Base-by-base conservation (phyloP, 2,797 vertebrate species). In the Rousettus madagascariensis region DNA sequence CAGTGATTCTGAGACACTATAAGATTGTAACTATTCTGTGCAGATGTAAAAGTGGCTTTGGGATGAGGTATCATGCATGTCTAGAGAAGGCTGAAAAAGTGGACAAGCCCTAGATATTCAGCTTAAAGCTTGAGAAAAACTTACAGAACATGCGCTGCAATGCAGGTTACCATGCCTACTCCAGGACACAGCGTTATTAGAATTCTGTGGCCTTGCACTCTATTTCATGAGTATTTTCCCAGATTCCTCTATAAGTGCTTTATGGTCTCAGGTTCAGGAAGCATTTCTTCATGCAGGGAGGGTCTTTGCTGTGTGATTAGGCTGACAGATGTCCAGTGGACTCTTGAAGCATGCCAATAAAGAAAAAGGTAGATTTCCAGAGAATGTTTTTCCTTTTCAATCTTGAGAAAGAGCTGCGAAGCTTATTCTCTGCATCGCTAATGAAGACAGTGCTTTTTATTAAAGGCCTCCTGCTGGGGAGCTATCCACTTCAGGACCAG, bases 401-500 rank as follows among this genome's bases (percentile, higher is more conserved):
- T 83, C 91, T 71, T 16, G 20, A 85, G 87, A 86, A 78, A 79
- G 74, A 93, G 82, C 63, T 16, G 51, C 0, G 4, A 61, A 83
- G 80, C 41, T 87, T 78, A 74, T 78, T 87, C 57, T 59, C 36
- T 69, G 96, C 63, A 90, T 96, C 1, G 0, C 77, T 97, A 94
- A 94, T 95, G 87, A 97, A 96, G 84, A 43, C 85, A 93, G 86
- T 24, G 26, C 86, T 95, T 96, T 92, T 75, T 69, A 78, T 63
- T 43, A 82, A 96, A 95, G 87, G 46, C 2, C 51, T 41, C 95
- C 94, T 84, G 87, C 85, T 90, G 93, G 0, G 30, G 30, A 82
- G 46, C 84, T 88, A 94, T 90, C 97, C 90, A 78, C 49, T 16
- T 57, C 82, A 90, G 93, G n/a, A 17, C 80, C 38, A 92, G 87